Base-by-base conservation (phyloP, 2,113 vertebrate species). In the Brachionichthys hirsutus region DNA sequence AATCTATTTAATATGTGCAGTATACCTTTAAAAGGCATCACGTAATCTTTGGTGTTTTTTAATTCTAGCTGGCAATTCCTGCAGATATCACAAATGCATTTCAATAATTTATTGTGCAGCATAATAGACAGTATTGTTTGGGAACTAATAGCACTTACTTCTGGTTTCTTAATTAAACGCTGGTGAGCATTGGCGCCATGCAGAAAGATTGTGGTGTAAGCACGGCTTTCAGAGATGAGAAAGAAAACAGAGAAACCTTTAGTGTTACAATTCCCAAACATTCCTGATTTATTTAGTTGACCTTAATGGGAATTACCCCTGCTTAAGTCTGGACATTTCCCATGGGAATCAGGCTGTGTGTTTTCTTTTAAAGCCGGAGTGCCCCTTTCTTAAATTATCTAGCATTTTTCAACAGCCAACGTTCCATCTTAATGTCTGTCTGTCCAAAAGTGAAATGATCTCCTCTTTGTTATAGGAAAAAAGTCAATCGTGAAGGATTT, bases 221-320 rank as follows among this genome's bases (percentile, higher is more conserved):
- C 36, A 18, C 17, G 35, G 38, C 18, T 17, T 0, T 42, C 0
- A 15, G 12, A 30, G 16, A 73, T n/a, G 36, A 12, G 43, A 53
- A 53, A 17, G 24, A 62, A 46, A 52, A 59, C 2, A 44, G 24
- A 49, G 13, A 54, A 1, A 16, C 5, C 36, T 46, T 12, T 20
- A n/a, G 22, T 18, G 58, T 9, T 41, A 14, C 11, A 22, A 49
- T 78, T 85, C 62, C 68, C 73, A 73, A 80, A 85, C 81, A 84
- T 78, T 87, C 74, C 81, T 49, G 30, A 17, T 51, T n/a, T 45
- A 9, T 47, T 42, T 2, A 40, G 0, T 51, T 61, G 62, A 65
- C 4, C 58, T 67, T 7, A n/a, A 12, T 62, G 56, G 60, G 6
- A 77, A 72, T 56, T 69, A 9, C 34, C 56, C 19, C 50, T 14